Evolutionary conservation across 2,797 vertebrate genomes (phyloP).

Genomic region (Danio kyathit): DNA sequence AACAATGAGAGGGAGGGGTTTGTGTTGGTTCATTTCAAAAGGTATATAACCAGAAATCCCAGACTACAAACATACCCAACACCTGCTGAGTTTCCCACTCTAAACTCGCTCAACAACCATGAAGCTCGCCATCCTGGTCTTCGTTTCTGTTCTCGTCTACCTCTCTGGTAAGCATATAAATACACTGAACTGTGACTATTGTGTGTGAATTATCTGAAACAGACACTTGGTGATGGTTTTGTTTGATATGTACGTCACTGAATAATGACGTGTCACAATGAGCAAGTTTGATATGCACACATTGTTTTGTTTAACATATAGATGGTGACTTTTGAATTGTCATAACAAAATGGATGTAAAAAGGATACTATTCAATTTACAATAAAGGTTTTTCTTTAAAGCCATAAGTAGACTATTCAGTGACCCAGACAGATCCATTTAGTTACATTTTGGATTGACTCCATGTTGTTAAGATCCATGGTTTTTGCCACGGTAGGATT

Average conservation of each 20-base stretch:
- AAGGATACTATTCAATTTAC: not conserved
- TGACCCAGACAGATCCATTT: not conserved
- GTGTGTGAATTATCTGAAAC: not conserved
- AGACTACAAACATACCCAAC: not conserved
- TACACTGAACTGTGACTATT: not conserved
- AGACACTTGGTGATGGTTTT: not conserved
- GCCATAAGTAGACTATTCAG: not conserved
- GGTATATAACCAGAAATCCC: not conserved
- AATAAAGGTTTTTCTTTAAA: not conserved
- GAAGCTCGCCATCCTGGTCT: constrained; percentile 56
- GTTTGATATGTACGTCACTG: not conserved
- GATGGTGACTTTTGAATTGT: not conserved
- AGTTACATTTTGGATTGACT: not conserved
- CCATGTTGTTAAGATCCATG: not conserved
- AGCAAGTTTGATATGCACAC: not conserved
- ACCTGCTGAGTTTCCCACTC: constrained; percentile 32
- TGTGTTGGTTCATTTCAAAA: constrained; percentile 34
- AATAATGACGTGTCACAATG: not conserved
- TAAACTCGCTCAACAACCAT: constrained; percentile 30
- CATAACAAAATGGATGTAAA: not conserved
- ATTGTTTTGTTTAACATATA: not conserved
- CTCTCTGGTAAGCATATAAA: constrained; percentile 53
- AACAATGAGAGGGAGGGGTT: constrained; percentile 14
- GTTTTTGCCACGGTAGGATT: not conserved
- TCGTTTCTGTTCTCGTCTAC: constrained; percentile 46